Percentiles rank a stretch among this genome's conserved stretches.
Conservation (phyloP, 2,797 vertebrate genomes). For the Percopsis omiscomaycus region DNA sequence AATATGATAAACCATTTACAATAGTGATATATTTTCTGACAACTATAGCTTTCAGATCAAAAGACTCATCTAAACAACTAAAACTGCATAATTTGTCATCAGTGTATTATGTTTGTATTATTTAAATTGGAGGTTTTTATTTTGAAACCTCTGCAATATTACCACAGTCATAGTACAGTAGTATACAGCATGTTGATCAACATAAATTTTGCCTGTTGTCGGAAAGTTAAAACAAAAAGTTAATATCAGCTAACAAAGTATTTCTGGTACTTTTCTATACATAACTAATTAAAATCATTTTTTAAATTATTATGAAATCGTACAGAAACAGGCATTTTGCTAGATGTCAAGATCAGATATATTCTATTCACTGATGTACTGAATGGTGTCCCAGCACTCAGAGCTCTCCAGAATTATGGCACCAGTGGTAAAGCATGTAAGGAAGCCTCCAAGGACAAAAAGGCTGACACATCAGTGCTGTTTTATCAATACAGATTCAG, state of each 20-base stretch:
- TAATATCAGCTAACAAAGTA: too few species aligned
- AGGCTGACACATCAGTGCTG: too few species aligned
- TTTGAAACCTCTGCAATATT: not conserved
- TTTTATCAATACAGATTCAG: too few species aligned
- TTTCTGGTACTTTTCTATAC: not conserved
- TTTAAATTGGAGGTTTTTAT: not conserved
- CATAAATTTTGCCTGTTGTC: too few species aligned
- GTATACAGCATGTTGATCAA: too few species aligned
- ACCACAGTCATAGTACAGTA: not conserved
- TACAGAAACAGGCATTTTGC: constrained; percentile 9
- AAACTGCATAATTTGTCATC: not conserved
- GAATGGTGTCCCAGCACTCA: constrained; percentile 4
- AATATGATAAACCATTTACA: too few species aligned
- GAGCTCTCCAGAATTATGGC: constrained; percentile 26
- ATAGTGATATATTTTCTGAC: too few species aligned
- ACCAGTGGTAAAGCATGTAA: constrained; percentile 1
- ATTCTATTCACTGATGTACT: constrained; percentile 10
- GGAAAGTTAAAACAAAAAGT: too few species aligned
- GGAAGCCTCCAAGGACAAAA: too few species aligned
- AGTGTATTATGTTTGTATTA: not conserved
- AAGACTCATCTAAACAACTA: not conserved
- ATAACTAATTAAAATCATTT: too few species aligned
- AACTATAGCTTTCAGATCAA: not conserved
- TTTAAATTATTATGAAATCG: constrained; percentile 14
- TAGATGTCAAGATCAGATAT: not conserved